Percentiles rank a stretch among this genome's conserved stretches.
Conservation (phyloP, 2,113 vertebrate genomes). For the Mesitornis unicolor region DNA sequence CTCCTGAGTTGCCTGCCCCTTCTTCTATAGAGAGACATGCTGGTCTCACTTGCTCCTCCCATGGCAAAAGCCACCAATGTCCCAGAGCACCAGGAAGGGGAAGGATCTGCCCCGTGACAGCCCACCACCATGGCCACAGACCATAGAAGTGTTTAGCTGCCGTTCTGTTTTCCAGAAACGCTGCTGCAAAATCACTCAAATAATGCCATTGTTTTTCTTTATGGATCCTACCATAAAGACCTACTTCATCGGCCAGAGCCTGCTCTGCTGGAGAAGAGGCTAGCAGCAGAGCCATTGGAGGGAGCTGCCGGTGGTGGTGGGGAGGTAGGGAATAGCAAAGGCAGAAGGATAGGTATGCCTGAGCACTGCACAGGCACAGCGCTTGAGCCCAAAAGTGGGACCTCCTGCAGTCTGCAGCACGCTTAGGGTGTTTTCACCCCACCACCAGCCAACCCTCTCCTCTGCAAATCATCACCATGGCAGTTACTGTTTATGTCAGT, state of each 20-base stretch:
- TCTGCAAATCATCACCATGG: background rate
- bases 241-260: background rate
- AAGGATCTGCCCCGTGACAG: fast-evolving
- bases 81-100: background rate
- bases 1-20: too few species aligned
- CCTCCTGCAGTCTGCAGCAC: background rate
- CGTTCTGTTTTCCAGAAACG: background rate
- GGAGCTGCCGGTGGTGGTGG: background rate
- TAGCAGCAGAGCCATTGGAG: background rate
- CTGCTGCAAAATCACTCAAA: background rate
- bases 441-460: background rate
- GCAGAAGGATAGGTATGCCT: background rate
- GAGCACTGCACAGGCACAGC: background rate
- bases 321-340: background rate
- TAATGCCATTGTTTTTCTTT: background rate
- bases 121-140: background rate
- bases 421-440: background rate
- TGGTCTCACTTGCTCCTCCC: background rate
- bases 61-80: background rate
- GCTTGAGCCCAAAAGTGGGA: background rate
- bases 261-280: background rate
- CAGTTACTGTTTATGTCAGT: background rate
- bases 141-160: background rate
- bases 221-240: background rate
- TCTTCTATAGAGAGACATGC: background rate